Evolutionary conservation across 2,888 invertebrate species (phyloP), one percentile per base, ranked within the genome.

Genomic region (Hipparchia sbordonii): DNA sequence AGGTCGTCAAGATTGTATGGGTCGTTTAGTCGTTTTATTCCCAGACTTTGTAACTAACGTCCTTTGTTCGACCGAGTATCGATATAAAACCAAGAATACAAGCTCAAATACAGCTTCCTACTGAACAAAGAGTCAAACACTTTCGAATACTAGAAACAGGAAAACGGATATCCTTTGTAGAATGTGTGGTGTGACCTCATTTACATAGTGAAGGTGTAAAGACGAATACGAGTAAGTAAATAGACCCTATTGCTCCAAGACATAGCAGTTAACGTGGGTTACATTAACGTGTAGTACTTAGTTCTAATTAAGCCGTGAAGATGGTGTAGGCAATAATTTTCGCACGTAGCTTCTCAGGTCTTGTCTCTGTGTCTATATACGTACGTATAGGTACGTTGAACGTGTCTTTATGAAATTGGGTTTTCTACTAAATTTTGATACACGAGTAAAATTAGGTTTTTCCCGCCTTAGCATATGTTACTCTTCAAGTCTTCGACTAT

Each of bases 111-210:
- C 10, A 59, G 71, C 65, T 65, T 60, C 66, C 71, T 45, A 7
- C 48, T 59, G 65, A 52, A 66, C 66, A 71, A 71, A 71, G 71
- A 60, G 61, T 61, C 57, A 72, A 76, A 74, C 74, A 70, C 75
- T 67, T 68, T 76, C 72, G 72, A 75, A 75, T 74, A 76, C 70
- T 67, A 71, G 72, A 62, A 72, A 68, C 72, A 62, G 69, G 63
- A 70, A 69, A 71, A 48, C 60, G 60, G 67, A 70, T 70, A 74
- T 72, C 72, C 71, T 75, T 74, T 74, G 74, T 73, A 62, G 57
- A 57, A 33, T 59, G 4, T 68, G 68, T 33, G 67, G 72, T 72
- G 72, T 63, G 72, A 76, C 67, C 72, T 68, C 72, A 76, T 76
- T 76, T 76, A 67, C 74, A 74, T 72, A 57, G 67, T 51, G 54